phyloP scores from a whole-genome alignment of 2,888 invertebrate species.

The Cataglyphis cursor region DNA sequence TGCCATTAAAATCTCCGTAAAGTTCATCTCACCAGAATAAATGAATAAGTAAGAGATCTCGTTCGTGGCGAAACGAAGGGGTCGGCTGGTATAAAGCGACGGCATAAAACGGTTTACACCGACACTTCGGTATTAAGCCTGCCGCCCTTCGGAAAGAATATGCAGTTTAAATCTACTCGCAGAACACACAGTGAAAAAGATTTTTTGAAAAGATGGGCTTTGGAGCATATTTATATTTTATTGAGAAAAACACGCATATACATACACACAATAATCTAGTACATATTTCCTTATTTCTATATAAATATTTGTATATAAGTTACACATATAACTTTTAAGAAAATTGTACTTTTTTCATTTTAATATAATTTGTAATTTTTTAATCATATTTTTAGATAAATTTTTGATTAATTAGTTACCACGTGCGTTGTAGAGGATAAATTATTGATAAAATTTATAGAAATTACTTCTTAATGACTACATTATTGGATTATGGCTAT shows the following conservation, averaged over 20 bases:
- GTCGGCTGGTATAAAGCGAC: slow-evolving; percentile 74
- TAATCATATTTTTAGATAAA: neutral
- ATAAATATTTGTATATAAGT: neutral
- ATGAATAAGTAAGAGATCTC: slow-evolving; percentile 82
- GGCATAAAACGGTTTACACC: slow-evolving; percentile 82
- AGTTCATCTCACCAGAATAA: slow-evolving; percentile 80
- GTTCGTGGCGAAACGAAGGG: slow-evolving; percentile 74
- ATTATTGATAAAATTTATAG: neutral
- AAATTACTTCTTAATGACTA: neutral
- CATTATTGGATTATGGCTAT: slow-evolving; percentile 1
- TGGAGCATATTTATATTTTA: slow-evolving; percentile 10
- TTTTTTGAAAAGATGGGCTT: neutral
- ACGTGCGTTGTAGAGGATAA: neutral
- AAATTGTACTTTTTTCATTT: neutral
- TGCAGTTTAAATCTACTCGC: slow-evolving; percentile 69
- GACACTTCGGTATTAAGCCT: slow-evolving; percentile 78
- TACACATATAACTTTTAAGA: neutral
- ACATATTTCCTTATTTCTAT: neutral
- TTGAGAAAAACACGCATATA: neutral
- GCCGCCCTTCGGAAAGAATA: slow-evolving; percentile 73
- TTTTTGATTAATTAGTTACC: neutral
- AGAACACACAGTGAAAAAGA: slow-evolving; percentile 43
- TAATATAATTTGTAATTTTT: neutral
- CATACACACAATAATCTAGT: neutral
- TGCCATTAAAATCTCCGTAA: slow-evolving; percentile 83